phyloP scores from a whole-genome alignment of 1,140 invertebrate species.

The Onthophagus taurus region DNA sequence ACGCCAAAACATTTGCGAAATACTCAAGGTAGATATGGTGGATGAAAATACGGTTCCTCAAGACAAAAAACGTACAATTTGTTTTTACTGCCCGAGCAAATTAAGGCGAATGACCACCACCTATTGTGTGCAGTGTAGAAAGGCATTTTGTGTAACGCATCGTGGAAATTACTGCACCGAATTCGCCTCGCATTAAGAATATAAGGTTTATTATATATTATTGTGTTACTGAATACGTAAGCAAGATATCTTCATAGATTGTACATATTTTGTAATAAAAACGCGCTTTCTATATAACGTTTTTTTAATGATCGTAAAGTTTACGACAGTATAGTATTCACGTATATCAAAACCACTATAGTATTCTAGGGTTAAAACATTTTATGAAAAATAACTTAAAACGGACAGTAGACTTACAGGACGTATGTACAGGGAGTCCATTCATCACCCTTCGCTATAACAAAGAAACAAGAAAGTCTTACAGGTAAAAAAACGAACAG shows the following conservation, averaged over 20 bases:
- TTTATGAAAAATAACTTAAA: no score
- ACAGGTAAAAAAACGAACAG: no score
- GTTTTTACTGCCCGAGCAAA: conserved; percentile 10
- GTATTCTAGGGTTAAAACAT: conserved; percentile 2
- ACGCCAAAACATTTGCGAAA: neutral
- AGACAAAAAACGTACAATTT: conserved; percentile 10
- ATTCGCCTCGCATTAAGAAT: neutral
- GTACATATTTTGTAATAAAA: conserved; percentile 26
- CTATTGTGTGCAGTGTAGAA: no score
- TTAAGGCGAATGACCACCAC: conserved; percentile 7
- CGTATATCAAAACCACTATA: neutral
- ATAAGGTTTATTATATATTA: neutral
- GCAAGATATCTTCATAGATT: neutral
- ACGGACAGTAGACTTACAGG: no score
- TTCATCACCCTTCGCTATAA: no score
- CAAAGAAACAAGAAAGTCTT: no score
- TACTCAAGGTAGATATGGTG: neutral
- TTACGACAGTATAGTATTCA: neutral
- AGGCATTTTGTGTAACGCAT: no score
- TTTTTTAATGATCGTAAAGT: neutral
- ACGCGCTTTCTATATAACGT: neutral
- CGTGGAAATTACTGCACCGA: neutral
- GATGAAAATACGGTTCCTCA: neutral
- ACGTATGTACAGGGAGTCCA: no score
- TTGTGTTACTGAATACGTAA: neutral